Evolutionary conservation across 1,140 invertebrate genomes (phyloP).

Genomic region (Sycobia sp.): DNA sequence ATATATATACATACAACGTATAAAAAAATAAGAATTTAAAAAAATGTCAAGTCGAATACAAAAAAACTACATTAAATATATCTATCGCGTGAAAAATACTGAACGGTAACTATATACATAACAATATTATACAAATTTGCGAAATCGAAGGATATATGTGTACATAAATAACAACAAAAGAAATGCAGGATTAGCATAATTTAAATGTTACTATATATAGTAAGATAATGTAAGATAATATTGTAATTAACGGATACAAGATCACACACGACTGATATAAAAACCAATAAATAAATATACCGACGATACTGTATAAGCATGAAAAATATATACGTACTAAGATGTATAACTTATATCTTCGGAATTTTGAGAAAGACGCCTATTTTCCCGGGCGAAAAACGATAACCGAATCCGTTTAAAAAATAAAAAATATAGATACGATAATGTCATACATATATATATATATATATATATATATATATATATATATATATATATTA

Average conservation of each 20-base stretch:
- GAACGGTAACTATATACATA: background rate
- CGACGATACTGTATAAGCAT: constrained; percentile 4
- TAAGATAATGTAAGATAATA: constrained; percentile 28
- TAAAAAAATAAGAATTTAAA: too few relatives aligned
- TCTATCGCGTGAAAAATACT: too few relatives aligned
- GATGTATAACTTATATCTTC: constrained; percentile 15
- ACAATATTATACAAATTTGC: background rate
- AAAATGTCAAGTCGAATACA: background rate
- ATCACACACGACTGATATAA: constrained; percentile 29
- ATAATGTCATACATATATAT: background rate
- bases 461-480: background rate
- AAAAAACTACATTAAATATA: background rate
- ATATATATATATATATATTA: background rate
- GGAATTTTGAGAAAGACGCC: constrained; percentile 8
- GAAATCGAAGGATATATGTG: too few relatives aligned
- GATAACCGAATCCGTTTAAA: too few relatives aligned
- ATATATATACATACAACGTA: too few relatives aligned
- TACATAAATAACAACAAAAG: background rate
- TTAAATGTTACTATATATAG: background rate
- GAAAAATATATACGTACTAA: constrained; percentile 28
- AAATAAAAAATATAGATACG: too few relatives aligned
- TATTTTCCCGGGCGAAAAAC: constrained; percentile 3
- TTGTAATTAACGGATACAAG: constrained; percentile 21
- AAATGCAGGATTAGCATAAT: too few relatives aligned
- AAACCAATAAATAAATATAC: constrained; percentile 30